Conservation (phyloP, 1,140 invertebrate genomes). For the Linepithema humile region DNA sequence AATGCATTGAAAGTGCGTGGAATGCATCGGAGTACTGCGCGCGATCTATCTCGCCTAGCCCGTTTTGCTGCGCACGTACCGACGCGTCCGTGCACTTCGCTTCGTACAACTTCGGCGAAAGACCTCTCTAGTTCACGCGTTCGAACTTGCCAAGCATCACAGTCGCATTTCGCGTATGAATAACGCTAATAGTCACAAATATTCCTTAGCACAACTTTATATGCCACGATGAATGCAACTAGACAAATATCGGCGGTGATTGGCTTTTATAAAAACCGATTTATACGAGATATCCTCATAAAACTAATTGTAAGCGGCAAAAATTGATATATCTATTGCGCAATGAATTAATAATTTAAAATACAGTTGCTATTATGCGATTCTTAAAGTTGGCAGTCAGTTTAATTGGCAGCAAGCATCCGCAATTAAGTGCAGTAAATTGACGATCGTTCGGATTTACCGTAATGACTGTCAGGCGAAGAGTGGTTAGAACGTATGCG, state of each 20-base stretch:
- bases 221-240: no score
- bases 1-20: conserved; percentile 80
- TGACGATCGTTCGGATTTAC: neutral
- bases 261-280: no score
- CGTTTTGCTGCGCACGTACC: conserved; percentile 73
- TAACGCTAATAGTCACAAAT: no score
- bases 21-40: conserved; percentile 74
- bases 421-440: neutral
- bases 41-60: conserved; percentile 78
- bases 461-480: neutral
- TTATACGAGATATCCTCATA: no score
- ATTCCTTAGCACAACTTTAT: no score
- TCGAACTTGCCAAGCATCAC: neutral
- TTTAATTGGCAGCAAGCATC: neutral
- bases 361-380: no score
- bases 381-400: neutral
- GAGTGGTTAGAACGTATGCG: conserved; percentile 38
- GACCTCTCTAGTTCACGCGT: neutral
- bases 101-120: neutral
- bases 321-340: no score
- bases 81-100: conserved; percentile 23
- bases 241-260: no score
- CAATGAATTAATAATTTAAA: no score
- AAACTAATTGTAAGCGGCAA: no score
- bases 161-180: neutral